Conservation (phyloP, 2,113 vertebrate genomes). For the Pholis gunnellus region DNA sequence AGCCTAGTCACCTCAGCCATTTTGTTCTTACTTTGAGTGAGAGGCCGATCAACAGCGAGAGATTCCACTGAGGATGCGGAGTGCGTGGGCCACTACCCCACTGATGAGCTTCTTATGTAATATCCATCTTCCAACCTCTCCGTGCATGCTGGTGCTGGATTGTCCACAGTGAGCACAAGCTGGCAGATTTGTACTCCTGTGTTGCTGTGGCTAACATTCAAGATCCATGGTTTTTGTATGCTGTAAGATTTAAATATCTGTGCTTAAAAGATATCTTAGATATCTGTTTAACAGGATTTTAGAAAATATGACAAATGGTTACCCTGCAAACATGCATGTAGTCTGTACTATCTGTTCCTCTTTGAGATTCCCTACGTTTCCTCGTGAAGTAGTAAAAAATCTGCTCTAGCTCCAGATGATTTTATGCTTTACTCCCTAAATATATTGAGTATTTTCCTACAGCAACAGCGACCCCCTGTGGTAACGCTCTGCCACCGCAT, state of each 20-base stretch:
- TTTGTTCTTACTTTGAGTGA: conserved; percentile 75
- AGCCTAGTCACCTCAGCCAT: conserved; percentile 74
- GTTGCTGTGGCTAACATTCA: neutral
- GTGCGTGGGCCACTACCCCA: conserved; percentile 81
- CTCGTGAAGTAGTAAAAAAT: conserved; percentile 4
- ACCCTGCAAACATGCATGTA: neutral
- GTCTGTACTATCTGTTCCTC: neutral
- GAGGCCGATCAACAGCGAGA: conserved; percentile 65
- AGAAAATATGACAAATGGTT: neutral
- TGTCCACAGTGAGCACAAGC: conserved; percentile 47
- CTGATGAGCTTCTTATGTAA: conserved; percentile 83
- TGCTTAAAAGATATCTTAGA: too few species aligned
- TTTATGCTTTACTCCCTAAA: conserved; percentile 3
- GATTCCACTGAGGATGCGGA: conserved; percentile 72
- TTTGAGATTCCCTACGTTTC: conserved; percentile 4
- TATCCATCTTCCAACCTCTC: conserved; percentile 67
- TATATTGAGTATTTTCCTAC: conserved; percentile 32
- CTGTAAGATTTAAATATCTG: conserved; percentile 16
- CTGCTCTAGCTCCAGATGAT: conserved; percentile 6
- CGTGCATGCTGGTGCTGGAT: conserved; percentile 44
- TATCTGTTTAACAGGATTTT: neutral
- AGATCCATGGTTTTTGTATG: neutral
- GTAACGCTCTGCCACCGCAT: conserved; percentile 37
- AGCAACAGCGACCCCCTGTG: conserved; percentile 79
- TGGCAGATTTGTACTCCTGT: conserved; percentile 20